Conservation (phyloP, 2,113 vertebrate species). For the Falco punctatus region DNA sequence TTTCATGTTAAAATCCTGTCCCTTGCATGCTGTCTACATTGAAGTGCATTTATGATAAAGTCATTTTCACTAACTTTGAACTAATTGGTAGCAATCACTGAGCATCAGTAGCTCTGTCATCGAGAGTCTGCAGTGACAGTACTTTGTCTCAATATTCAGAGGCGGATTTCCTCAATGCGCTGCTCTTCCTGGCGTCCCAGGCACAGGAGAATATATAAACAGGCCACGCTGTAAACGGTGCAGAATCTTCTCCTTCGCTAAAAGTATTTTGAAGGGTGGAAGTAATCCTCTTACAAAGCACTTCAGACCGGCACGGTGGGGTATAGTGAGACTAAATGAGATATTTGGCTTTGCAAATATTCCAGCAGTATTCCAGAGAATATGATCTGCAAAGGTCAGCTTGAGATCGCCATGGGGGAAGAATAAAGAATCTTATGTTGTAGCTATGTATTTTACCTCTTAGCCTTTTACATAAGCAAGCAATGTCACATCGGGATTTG, state of each 20-base stretch:
- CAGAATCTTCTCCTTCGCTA: not conserved
- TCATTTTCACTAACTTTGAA: not conserved
- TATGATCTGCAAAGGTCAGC: not conserved
- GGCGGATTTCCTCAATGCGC: not conserved
- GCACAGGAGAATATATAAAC: not conserved
- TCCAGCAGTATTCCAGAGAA: not conserved
- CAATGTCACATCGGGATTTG: not conserved
- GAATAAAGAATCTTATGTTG: not conserved
- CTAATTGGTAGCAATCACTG: rapidly evolving
- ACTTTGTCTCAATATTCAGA: not conserved
- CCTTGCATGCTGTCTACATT: not conserved
- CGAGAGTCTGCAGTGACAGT: not conserved
- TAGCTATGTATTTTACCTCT: not conserved
- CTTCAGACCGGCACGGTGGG: not conserved
- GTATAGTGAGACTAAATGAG: not conserved
- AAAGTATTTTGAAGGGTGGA: not conserved
- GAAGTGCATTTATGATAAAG: not conserved
- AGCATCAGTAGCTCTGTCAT: not conserved
- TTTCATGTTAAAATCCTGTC: not conserved
- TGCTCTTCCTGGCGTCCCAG: not conserved
- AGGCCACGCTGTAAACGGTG: not conserved
- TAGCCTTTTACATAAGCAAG: not conserved
- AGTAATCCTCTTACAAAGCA: not conserved
- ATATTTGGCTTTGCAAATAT: not conserved
- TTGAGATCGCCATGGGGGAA: not conserved